Percentiles rank a stretch among this genome's conserved stretches.
These are phyloP conservation scores for Blastobasis lacticolella DNA, from an alignment of 2,888 invertebrate species.

Conservation along the genomic window DNA sequence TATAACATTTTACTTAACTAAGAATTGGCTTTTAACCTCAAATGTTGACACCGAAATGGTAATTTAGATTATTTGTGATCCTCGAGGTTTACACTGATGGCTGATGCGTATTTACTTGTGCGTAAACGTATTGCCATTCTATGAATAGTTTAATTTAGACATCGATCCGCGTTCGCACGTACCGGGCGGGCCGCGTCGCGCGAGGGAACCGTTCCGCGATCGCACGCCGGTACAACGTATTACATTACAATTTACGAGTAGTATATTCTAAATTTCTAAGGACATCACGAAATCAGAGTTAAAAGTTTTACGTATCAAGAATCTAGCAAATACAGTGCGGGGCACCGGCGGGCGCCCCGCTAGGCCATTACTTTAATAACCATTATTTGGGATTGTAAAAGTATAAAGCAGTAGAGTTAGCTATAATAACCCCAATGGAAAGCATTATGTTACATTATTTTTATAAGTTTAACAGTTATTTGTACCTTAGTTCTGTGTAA, in stretches of 20 bases:
- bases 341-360: slow-evolving; percentile 7
- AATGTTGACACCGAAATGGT: slow-evolving; percentile 35
- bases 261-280: slow-evolving; percentile 39
- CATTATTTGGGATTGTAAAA: slow-evolving; percentile 21
- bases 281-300: slow-evolving; percentile 44
- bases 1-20: slow-evolving; percentile 62
- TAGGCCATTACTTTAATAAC: slow-evolving; percentile 26
- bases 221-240: too few relatives aligned
- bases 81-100: slow-evolving; percentile 35
- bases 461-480: slow-evolving; percentile 26
- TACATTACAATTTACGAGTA: slow-evolving; percentile 2
- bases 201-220: too few relatives aligned
- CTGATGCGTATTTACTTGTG: slow-evolving; percentile 50
- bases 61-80: slow-evolving; percentile 21
- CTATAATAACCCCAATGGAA: slow-evolving; percentile 13
- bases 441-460: slow-evolving; percentile 32
- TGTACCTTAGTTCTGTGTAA: slow-evolving; percentile 47
- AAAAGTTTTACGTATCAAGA: slow-evolving; percentile 54
- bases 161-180: too few relatives aligned
- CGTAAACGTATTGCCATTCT: slow-evolving; percentile 27
- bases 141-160: too few relatives aligned
- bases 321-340: slow-evolving; percentile 37
- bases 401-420: slow-evolving; percentile 27
- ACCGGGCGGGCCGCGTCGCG: too few relatives aligned
- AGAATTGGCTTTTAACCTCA: slow-evolving; percentile 58